Percentiles rank a stretch among this genome's conserved stretches.
phyloP scores from a whole-genome alignment of 2,797 vertebrate species.

The Decapterus maruadsi region DNA sequence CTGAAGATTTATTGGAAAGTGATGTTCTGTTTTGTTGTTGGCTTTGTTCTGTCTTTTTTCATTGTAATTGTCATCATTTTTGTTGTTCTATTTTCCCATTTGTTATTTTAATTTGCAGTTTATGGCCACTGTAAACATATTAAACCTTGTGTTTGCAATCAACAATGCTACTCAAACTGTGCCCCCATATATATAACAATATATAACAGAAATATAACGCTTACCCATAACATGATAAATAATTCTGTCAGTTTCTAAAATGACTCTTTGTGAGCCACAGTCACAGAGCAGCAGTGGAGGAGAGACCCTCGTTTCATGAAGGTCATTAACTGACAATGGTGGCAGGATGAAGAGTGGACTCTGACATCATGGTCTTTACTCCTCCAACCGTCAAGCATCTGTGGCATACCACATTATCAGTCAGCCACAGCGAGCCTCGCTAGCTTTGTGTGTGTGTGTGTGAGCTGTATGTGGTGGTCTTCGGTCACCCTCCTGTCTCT shows the following conservation, averaged over 20 bases:
- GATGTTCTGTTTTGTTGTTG: no score
- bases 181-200: neutral
- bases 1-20: no score
- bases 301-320: constrained; percentile 18
- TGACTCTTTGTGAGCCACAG: neutral
- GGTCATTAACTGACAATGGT: constrained; percentile 49
- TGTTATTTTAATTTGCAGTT: no score
- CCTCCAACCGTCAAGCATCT: constrained; percentile 51
- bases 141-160: neutral
- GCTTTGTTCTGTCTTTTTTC: no score
- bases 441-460: constrained; percentile 41
- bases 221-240: constrained; percentile 7
- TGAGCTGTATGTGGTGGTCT: constrained; percentile 28
- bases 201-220: no score
- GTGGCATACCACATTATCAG: constrained; percentile 75
- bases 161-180: neutral
- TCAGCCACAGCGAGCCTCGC: constrained; percentile 54
- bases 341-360: constrained; percentile 44
- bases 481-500: constrained; percentile 57
- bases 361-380: constrained; percentile 53
- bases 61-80: no score
- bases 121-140: no score
- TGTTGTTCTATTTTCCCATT: no score
- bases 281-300: constrained; percentile 9
- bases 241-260: constrained; percentile 21